Base-by-base conservation (phyloP, 1,140 invertebrate genomes). In the Potamilus streckersoni region DNA sequence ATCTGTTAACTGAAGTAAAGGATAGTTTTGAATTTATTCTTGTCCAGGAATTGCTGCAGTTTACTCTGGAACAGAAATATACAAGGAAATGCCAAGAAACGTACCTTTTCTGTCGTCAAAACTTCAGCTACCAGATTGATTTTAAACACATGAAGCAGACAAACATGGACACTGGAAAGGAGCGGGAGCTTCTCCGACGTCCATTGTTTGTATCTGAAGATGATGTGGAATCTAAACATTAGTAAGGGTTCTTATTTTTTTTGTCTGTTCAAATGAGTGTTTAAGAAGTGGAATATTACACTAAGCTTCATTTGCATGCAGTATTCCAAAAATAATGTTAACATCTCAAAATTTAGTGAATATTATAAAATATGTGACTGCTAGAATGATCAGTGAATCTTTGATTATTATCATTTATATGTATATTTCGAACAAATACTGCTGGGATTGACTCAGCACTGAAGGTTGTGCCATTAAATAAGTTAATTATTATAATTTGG, bases 101-200 rank as follows among this genome's bases (percentile, higher is more conserved):
- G 8, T 77, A 72, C 23, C 2, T 61, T 16, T 77, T 61, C 23
- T 68, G 56, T 0, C 63, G 75, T 16, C 65, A 77, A 16, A 77
- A 72, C 19, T 77, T 71, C 31, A 72, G 60, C 17, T 83, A 84
- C 61, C 49, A 71, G 16, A 73, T 84, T 38, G 80, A 80, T 58
- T 83, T 84, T 74, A 61, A 69, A n/a, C 69, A 59, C n/a, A 82
- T 84, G 83, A 64, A 59, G 17, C 83, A 84, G 74, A 71, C 55
- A 63, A 84, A 83, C 61, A 60, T 83, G 0, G 61, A 73, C 27
- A 72, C 66, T n/a, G 62, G 64, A 55, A 81, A 69, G 19, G 60
- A 75, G 19, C 69, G 81, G 62, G 23, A 71, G 17, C 73, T 84
- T 16, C 71, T 76, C 5, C 65, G 83, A 57, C 66, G 82, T 14